Base-by-base conservation (phyloP, 2,888 invertebrate genomes). In the Anthoptus insignis region DNA sequence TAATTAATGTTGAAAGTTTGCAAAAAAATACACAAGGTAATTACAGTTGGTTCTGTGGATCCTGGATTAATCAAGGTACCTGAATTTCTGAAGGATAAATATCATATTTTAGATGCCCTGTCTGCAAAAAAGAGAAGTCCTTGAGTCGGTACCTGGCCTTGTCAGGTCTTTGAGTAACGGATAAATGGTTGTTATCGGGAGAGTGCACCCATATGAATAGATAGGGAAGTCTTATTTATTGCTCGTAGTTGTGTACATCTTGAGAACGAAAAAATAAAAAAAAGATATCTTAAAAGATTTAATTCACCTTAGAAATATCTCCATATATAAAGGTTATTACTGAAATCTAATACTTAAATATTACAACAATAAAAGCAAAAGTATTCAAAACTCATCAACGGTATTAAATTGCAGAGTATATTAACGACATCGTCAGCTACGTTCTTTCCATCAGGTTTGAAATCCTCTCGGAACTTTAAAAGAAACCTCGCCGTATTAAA, bases 401-500 rank as follows among this genome's bases (percentile, higher is more conserved):
- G 21, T 47, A 47, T 47, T 47, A 53, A 53, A 53, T 34, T 53
- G 32, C 37, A n/a, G 37, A 14, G 39, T 37, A 54, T 39, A 39
- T 54, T 54, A 54, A 53, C 37, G 54, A 39, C 54, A 39, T 39
- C 54, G 37, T 47, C 47, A 47, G 19, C 47, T 37, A 34, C 61
- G 24, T 53, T 56, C 63, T 63, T 56, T 24, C 64, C 56, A 50
- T 64, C 56, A 57, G 57, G 50, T 50, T 57, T 39, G 50, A 64
- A 64, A 64, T 57, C 57, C 64, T 47, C 58, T 49, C 42, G 37
- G 57, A 57, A 64, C 57, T 57, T 64, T 64, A 57, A 57, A 64
- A 64, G 64, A 57, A 64, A 57, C 56, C 49, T 19, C 63, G 56
- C 63, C 54, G 64, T 64, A 64, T 64, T 64, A 64, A 64, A 64